These are phyloP conservation scores for Mesoclemmys tuberculata DNA, from an alignment of 2,113 vertebrate species.

Conservation along the genomic window DNA sequence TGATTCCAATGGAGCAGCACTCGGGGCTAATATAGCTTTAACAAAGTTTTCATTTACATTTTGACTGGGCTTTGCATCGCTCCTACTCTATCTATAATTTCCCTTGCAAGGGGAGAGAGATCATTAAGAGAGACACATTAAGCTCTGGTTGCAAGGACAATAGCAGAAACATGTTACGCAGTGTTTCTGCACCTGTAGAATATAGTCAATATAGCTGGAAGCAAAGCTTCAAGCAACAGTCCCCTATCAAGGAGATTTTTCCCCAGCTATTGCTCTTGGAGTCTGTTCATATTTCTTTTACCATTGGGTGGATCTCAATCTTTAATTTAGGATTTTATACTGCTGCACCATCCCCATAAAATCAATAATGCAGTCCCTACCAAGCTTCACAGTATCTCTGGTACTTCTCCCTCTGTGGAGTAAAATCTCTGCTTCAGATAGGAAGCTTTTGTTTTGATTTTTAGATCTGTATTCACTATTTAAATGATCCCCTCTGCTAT, in stretches of 20 bases:
- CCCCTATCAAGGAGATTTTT: background rate
- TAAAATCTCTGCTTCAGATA: background rate
- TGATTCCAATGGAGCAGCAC: background rate
- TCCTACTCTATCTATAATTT: background rate
- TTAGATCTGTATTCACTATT: background rate
- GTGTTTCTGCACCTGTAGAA: background rate
- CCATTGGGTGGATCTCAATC: background rate
- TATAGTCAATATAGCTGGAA: fast-evolving
- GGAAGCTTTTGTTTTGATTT: background rate
- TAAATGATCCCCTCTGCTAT: background rate
- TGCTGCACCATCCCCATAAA: background rate
- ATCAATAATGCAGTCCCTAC: background rate
- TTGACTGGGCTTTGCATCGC: background rate
- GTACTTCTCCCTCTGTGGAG: background rate
- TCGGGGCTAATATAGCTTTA: background rate
- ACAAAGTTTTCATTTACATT: slow-evolving; percentile 9
- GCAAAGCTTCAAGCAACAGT: background rate
- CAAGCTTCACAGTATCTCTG: background rate
- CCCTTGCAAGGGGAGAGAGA: fast-evolving
- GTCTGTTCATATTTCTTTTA: background rate
- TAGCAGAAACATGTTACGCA: background rate
- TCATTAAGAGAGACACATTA: background rate
- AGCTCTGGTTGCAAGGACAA: background rate
- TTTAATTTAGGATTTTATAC: background rate
- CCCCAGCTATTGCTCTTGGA: background rate